Base-by-base conservation (phyloP, 2,797 vertebrate genomes). In the Meda fulgida region DNA sequence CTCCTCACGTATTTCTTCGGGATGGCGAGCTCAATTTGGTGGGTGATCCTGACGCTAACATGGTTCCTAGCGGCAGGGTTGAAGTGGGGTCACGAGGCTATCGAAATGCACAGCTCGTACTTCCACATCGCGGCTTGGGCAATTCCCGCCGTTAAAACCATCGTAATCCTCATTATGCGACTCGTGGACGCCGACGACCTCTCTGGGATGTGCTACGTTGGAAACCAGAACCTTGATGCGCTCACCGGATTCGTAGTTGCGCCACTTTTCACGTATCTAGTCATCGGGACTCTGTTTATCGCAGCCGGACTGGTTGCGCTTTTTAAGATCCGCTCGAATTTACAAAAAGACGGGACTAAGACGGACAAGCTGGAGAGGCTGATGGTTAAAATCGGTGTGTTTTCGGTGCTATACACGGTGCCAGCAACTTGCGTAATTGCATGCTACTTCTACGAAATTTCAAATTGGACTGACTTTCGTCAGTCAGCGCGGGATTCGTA, bases 71-170 rank as follows among this genome's bases (percentile, higher is more conserved):
- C 98, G 0, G 98, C 98, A 0, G 98, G 98, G 38, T 94, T 99
- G 79, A 99, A 99, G 89, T 99, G 98, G 98, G 98, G 98, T 84
- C 98, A 99, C 0, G 98, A 99, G 92, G 98, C 98, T 19, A 99
- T 99, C 5, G 98, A 99, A 92, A 99, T 99, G 98, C 98, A 99
- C 94, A 99, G 98, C 91, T 99, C 98, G 36, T 99, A 99, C 90
- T 99, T 99, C 93, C 98, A 99, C 90, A 98, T 99, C 0, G 98
- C 97, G 0, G 98, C 98, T n/a, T 99, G 98, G 98, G 98, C 98
- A 70, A 99, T 99, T 91, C 98, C 98, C 0, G 98, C 98, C 0
- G 95, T 99, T 81, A 99, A 99, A 94, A 99, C 98, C 90, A 99
- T 99, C 0, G 98, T 99, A 85, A 98, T 99, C 88, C 94, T 99